phyloP scores from a whole-genome alignment of 2,888 invertebrate genomes.

The Podabrus alpinus region DNA sequence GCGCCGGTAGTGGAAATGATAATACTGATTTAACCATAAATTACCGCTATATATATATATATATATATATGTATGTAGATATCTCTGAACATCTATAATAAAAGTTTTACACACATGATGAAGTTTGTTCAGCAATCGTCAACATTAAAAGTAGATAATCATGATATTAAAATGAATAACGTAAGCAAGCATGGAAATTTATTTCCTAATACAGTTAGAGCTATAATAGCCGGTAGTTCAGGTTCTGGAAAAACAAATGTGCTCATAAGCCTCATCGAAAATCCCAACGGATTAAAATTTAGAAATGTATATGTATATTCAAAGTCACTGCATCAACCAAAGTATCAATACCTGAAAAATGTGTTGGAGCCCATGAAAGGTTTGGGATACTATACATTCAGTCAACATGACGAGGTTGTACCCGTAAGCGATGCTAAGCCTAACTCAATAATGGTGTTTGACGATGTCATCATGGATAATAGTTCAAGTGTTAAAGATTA shows the following conservation, averaged over 20 bases:
- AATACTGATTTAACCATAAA: no score
- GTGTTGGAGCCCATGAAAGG: slow-evolving; percentile 31
- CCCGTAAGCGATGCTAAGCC: slow-evolving; percentile 34
- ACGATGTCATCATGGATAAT: slow-evolving; percentile 46
- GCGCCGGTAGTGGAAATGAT: no score
- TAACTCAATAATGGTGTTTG: slow-evolving; percentile 47
- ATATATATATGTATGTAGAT: no score
- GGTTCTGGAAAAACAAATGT: slow-evolving; percentile 19
- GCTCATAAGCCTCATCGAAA: slow-evolving; percentile 7
- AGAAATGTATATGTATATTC: background rate
- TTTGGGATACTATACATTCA: slow-evolving; percentile 16
- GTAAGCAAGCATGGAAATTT: background rate
- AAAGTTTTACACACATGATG: no score
- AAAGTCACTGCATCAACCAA: slow-evolving; percentile 14
- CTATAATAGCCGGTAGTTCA: slow-evolving; percentile 9
- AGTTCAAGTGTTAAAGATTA: slow-evolving; percentile 40
- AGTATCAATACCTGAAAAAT: slow-evolving; percentile 37
- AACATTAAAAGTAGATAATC: background rate
- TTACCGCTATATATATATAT: no score
- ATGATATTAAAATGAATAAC: background rate
- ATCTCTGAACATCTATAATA: no score
- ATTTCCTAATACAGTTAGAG: slow-evolving; percentile 1
- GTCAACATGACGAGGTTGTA: slow-evolving; percentile 27
- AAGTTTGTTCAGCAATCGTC: background rate
- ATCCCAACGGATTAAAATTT: background rate